Evolutionary conservation across 30 jellyfish, hydroid and myxozoan genomes (phyloP).

Genomic region (Hydractinia echinata): DNA sequence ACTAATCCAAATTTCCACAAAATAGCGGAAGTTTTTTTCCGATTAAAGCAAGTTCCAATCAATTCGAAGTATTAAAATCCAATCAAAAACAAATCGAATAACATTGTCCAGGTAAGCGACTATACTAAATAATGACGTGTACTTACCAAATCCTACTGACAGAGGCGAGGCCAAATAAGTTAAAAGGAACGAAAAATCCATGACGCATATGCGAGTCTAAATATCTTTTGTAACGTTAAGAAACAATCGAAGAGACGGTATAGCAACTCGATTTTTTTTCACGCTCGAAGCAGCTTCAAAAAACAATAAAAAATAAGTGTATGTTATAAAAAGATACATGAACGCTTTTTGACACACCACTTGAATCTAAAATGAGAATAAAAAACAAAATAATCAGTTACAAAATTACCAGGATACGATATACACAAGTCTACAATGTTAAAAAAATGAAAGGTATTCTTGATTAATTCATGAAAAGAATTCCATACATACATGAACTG

Average conservation of each 20-base stretch:
- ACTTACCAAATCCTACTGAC: constrained; percentile 22
- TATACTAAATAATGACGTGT: too few species aligned
- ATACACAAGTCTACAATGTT: not conserved
- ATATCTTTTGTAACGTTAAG: not conserved
- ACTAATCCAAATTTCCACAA: too few species aligned
- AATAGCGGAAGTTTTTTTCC: too few species aligned
- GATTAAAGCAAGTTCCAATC: too few species aligned
- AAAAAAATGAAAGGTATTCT: not conserved
- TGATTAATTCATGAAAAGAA: not conserved
- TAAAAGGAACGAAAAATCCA: constrained; percentile 25
- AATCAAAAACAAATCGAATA: too few species aligned
- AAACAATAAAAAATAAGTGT: not conserved
- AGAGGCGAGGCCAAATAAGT: constrained; percentile 23
- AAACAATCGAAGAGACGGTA: not conserved
- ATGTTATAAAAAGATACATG: constrained; percentile 18
- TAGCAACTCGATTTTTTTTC: not conserved
- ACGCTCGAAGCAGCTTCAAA: not conserved
- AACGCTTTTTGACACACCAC: constrained; percentile 24
- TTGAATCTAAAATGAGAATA: not conserved
- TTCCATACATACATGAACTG: constrained; percentile 3
- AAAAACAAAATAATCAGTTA: not conserved
- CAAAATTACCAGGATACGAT: not conserved
- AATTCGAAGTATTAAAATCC: too few species aligned
- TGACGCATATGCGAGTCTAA: constrained; percentile 29
- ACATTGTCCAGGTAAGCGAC: too few species aligned